Conservation (phyloP, 2,113 vertebrate species). For the Brachypodius melanocephalos region DNA sequence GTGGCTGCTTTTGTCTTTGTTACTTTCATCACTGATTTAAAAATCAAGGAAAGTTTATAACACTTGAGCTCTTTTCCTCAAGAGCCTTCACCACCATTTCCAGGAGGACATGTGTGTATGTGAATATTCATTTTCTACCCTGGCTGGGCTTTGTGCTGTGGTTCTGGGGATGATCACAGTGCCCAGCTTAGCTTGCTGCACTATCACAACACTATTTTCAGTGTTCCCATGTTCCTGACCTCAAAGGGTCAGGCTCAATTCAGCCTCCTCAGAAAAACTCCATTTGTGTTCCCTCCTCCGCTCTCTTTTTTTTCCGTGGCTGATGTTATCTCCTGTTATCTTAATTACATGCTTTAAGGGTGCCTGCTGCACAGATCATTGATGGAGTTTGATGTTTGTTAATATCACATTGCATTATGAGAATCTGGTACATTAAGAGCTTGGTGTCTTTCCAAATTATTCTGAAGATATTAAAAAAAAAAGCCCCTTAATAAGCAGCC, state of each 20-base stretch:
- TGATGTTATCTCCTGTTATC: constrained; percentile 64
- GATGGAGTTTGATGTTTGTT: constrained; percentile 73
- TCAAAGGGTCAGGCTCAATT: neutral
- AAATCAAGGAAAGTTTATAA: neutral
- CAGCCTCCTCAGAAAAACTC: constrained; percentile 7
- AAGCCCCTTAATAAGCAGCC: constrained; percentile 9
- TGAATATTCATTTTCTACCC: neutral
- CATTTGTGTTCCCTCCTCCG: neutral
- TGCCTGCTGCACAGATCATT: constrained; percentile 52
- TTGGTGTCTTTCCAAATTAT: constrained; percentile 60
- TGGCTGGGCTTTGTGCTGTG: neutral
- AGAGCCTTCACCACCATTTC: neutral
- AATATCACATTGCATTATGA: constrained; percentile 53
- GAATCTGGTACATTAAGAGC: constrained; percentile 62
- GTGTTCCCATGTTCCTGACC: neutral
- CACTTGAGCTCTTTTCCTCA: neutral
- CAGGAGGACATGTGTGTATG: neutral
- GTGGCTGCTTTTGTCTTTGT: neutral
- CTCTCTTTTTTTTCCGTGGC: constrained; percentile 1
- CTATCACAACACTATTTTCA: neutral
- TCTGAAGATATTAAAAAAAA: constrained; percentile 33
- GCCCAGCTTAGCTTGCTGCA: neutral
- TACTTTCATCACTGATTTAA: neutral
- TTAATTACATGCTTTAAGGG: constrained; percentile 70
- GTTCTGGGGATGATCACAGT: neutral